Evolutionary conservation across 2,113 vertebrate genomes (phyloP), one percentile per base, ranked within the genome.

Genomic region (Equus przewalskii): DNA sequence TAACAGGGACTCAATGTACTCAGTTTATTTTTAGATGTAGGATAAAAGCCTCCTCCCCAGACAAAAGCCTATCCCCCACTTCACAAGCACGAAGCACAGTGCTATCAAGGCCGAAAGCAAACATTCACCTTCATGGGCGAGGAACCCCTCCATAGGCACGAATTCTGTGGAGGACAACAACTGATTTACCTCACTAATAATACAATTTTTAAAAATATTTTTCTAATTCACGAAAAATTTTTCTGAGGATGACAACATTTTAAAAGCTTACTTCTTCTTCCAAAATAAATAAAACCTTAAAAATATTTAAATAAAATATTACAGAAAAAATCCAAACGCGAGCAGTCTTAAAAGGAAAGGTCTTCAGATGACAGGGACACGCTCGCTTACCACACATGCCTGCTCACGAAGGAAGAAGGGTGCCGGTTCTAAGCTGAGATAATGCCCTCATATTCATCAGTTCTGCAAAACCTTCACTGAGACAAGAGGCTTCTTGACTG

Each of bases 101-200:
- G 2, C 62, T 26, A 62, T 19, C 79, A 95, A 91, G 41, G 93
- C 0, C 36, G 80, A 30, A 6, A 21, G 22, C 51, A 91, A 95
- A 91, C 6, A 44, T 4, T 67, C 72, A 89, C 67, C 97, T 86
- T 87, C 58, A 90, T 8, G 46, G 16, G 91, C 54, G 78, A 30
- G 46, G 84, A 67, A 82, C 24, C 36, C 44, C 18, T 87, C 58
- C 24, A 87, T 62, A 93, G 96, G 75, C 14, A 2, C 3, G 14
- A 78, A 92, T 1, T 82, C 70, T 18, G n/a, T 12, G 58, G 76
- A 33, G 87, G 58, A 94, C 64, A 97, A 91, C 78, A 79, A 69
- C 28, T 49, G n/a, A 60, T 56, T 46, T 5, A 73, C 54, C 49
- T 72, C 28, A 41, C 7, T 79, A 30, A 64, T 72, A 70, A 49